Conservation (phyloP, 1,140 invertebrate genomes). For the Lepidotrigona ventralis region DNA sequence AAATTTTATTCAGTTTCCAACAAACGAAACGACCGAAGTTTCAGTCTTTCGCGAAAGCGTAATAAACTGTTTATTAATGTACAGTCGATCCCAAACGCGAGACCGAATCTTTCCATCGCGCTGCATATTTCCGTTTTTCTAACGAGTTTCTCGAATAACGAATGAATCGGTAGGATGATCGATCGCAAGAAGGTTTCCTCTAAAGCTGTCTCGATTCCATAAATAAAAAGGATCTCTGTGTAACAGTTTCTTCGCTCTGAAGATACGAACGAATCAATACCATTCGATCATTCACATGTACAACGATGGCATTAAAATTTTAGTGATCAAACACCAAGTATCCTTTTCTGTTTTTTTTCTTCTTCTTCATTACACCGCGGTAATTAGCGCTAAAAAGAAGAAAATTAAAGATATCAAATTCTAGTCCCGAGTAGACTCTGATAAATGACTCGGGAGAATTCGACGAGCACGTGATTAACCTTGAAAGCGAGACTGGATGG, state of each 20-base stretch:
- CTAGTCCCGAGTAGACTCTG: accelerated
- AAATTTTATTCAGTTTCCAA: neutral
- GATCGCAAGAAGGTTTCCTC: too few relatives aligned
- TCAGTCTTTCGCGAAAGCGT: neutral
- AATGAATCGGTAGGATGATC: too few relatives aligned
- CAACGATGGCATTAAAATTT: slow-evolving; percentile 1
- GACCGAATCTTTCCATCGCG: too few relatives aligned
- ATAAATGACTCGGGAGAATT: neutral
- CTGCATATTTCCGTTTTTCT: too few relatives aligned
- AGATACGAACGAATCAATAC: neutral
- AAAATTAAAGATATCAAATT: too few relatives aligned
- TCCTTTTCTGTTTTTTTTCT: neutral
- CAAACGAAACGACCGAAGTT: neutral
- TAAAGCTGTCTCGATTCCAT: neutral
- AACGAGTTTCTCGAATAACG: too few relatives aligned
- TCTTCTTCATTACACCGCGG: neutral
- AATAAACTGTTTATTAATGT: neutral
- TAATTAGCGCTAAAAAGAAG: neutral
- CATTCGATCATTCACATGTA: neutral
- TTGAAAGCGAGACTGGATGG: neutral
- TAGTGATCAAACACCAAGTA: neutral
- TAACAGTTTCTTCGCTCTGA: neutral
- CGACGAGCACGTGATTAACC: slow-evolving; percentile 24
- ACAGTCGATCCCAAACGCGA: too few relatives aligned
- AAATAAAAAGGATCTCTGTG: neutral